A percentile compares a stretch with the other conserved stretches of the same genome.
Evolutionary conservation across 2,797 vertebrate genomes (phyloP).

Genomic region (Rhabdomys pumilio): DNA sequence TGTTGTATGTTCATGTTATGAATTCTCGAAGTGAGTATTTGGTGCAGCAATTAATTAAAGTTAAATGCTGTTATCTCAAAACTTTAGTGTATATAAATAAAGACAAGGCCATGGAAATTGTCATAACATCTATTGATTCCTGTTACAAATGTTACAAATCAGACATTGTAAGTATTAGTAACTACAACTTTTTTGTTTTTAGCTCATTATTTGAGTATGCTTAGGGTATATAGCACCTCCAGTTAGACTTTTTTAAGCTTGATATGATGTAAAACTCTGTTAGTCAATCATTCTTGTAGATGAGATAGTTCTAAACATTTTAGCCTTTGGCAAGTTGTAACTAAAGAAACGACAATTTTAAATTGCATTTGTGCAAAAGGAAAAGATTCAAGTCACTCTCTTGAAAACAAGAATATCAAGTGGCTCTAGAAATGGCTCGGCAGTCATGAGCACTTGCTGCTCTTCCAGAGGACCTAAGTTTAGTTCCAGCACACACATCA

Average conservation of each 20-base stretch:
- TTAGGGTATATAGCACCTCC: neutral
- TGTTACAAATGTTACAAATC: neutral
- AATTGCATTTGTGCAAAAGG: conserved; percentile 21
- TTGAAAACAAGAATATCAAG: neutral
- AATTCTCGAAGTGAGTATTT: neutral
- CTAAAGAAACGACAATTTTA: neutral
- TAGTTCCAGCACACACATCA: neutral
- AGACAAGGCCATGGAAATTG: neutral
- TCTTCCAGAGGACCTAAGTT: neutral
- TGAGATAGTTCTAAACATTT: neutral
- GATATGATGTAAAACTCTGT: neutral
- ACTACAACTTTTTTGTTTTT: neutral
- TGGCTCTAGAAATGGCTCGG: too few relatives aligned
- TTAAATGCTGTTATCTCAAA: neutral
- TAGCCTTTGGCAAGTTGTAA: neutral
- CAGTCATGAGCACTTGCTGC: neutral
- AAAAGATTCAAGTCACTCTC: neutral
- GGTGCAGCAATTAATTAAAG: neutral
- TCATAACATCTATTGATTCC: neutral
- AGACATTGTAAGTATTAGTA: neutral
- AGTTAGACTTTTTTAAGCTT: neutral
- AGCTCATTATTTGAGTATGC: neutral
- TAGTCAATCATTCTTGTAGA: neutral
- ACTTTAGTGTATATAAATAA: neutral
- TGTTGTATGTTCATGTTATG: neutral